A percentile compares a stretch with the other conserved stretches of the same genome.
phyloP scores from a whole-genome alignment of 1,140 invertebrate genomes.

The Caenorhabditis brenneri region DNA sequence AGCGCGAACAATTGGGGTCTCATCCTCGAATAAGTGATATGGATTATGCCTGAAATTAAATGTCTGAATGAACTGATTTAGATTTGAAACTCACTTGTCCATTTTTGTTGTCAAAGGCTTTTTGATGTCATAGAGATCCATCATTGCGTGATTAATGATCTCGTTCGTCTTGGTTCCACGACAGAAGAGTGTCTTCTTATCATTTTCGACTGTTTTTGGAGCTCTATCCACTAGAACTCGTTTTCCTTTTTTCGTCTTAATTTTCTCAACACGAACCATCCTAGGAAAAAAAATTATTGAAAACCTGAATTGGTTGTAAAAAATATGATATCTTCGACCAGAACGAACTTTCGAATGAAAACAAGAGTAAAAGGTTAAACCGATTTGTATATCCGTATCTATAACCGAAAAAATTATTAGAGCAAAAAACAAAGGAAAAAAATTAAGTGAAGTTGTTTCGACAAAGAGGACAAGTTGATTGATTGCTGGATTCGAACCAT shows the following conservation, averaged over 20 bases:
- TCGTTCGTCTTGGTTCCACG: conserved; percentile 85
- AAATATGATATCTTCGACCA: not conserved
- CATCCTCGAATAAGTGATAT: conserved; percentile 85
- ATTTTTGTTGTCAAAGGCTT: conserved; percentile 72
- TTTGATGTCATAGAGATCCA: conserved; percentile 79
- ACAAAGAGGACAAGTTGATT: conserved; percentile 88
- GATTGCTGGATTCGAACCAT: conserved; percentile 89
- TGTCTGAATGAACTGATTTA: not conserved
- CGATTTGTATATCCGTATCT: not conserved
- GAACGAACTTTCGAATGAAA: not conserved
- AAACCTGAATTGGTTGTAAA: not conserved
- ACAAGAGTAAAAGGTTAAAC: not conserved
- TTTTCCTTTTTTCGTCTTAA: conserved; percentile 86
- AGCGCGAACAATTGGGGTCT: conserved; percentile 79
- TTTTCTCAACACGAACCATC: conserved; percentile 73
- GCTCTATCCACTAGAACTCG: conserved; percentile 81
- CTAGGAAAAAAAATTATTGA: not conserved
- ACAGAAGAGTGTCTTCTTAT: conserved; percentile 84
- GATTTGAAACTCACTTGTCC: conserved; percentile 52
- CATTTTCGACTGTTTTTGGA: conserved; percentile 86
- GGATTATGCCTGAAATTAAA: conserved; percentile 78
- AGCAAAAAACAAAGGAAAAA: not conserved
- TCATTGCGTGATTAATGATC: conserved; percentile 79
- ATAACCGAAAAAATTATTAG: not conserved
- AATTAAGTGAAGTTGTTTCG: conserved; percentile 71